Evolutionary conservation across 2,797 vertebrate species (phyloP), one percentile per base, ranked within the genome.

Genomic region (Zenarchopterus dispar): DNA sequence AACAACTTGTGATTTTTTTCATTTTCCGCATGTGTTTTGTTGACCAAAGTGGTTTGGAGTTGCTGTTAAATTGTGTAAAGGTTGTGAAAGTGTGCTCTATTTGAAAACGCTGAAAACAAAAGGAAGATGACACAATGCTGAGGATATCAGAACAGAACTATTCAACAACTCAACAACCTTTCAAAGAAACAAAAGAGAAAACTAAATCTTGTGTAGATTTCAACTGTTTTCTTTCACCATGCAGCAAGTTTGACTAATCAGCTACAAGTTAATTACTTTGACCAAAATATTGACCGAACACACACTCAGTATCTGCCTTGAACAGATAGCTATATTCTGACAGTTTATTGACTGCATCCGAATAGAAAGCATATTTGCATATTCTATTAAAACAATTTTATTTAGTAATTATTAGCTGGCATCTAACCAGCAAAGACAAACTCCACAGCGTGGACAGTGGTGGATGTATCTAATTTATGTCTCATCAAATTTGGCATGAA

Each of bases 381-480:
- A 77, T 43, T 60, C 62, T 60, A 76, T 76, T 83, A 28, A 71
- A 84, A 83, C 65, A 73, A 84, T 82, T 76, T 91, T 82, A 85
- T 80, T 81, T 70, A 70, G 67, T 62, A 80, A 88, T 86, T 84
- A 89, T 78, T 78, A 84, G 80, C 63, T 83, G 87, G 82, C 84
- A 42, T 59, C 44, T 43, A 9, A 53, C 77, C 78, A 75, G 54
- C 56, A 47, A 60, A 75, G 73, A 73, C 53, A 18, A 36, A 60
- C 62, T 55, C 39, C 17, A 33, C 18, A 1, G 41, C 49, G 52
- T 70, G 56, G 65, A 67, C 16, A 36, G 52, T 2, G 8, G 48
- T 52, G 62, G 60, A 61, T 68, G 48, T 50, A n/a, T 46, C 62
- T 77, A 56, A 81, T 78, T 63, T 60, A 57, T 55, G 55, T 84